Conservation (phyloP, 2,888 invertebrate genomes). For the Heliconius ismenius region DNA sequence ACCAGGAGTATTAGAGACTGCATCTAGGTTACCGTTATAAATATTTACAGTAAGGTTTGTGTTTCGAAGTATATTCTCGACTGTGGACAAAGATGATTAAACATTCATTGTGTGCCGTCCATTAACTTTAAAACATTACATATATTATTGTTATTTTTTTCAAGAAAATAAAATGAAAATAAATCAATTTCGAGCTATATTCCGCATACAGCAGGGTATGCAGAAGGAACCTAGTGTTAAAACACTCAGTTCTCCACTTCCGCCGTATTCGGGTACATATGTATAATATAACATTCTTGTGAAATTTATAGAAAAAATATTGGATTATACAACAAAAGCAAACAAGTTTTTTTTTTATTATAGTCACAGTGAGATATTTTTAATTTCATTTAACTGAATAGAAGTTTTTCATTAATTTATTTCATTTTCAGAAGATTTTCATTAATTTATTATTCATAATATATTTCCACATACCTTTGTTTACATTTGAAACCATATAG, state of each 20-base stretch:
- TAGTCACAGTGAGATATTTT: not conserved
- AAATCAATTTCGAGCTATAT: too few relatives aligned
- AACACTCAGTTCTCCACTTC: too few relatives aligned
- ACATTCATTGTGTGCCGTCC: not conserved
- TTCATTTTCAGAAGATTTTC: not conserved
- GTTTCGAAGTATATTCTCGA: conserved; percentile 84
- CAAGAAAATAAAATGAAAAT: too few relatives aligned
- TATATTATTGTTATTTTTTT: not conserved
- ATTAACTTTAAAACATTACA: not conserved
- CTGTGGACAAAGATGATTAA: conserved; percentile 71
- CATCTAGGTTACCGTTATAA: conserved; percentile 90
- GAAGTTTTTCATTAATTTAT: not conserved
- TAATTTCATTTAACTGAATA: not conserved
- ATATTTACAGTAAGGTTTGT: conserved; percentile 85
- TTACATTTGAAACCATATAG: conserved; percentile 88
- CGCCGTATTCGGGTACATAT: not conserved
- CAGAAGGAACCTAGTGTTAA: too few relatives aligned
- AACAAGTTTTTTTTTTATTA: not conserved
- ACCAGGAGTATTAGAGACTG: conserved; percentile 92
- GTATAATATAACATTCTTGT: not conserved
- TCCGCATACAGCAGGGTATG: too few relatives aligned
- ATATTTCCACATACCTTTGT: conserved; percentile 76
- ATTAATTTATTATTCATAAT: not conserved
- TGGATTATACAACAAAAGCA: not conserved
- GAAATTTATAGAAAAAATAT: not conserved